These are phyloP conservation scores for Notolabrus celidotus DNA, from an alignment of 2,797 vertebrate genomes.

Conservation along the genomic window DNA sequence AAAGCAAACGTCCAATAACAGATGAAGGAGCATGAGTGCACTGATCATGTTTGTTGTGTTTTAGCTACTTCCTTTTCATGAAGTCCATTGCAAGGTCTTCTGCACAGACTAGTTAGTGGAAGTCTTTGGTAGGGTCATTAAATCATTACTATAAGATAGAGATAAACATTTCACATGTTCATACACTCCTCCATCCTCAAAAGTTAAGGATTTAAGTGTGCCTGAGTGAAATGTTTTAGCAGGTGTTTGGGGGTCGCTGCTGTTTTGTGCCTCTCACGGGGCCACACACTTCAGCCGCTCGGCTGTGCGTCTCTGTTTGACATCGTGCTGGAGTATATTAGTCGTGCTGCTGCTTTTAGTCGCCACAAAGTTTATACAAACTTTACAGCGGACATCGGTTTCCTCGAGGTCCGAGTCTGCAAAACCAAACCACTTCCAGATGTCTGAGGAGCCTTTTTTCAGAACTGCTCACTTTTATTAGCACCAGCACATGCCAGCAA, in stretches of 20 bases:
- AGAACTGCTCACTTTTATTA: constrained; percentile 3
- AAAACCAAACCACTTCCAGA: constrained; percentile 9
- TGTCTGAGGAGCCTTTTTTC: not conserved
- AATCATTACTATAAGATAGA: no score
- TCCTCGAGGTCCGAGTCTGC: constrained; percentile 1
- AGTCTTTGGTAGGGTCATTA: no score
- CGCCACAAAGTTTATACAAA: not conserved
- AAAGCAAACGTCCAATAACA: no score
- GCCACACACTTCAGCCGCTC: not conserved
- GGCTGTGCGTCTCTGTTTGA: not conserved
- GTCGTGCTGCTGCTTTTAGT: not conserved
- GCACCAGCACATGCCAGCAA: not conserved
- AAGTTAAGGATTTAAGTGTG: no score
- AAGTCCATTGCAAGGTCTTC: no score
- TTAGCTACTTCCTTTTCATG: no score
- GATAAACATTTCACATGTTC: no score
- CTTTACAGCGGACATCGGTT: constrained; percentile 7
- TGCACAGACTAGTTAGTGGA: no score
- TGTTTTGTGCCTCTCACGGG: not conserved
- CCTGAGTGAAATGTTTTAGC: not conserved
- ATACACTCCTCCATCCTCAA: no score
- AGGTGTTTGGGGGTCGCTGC: not conserved
- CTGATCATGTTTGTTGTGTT: no score
- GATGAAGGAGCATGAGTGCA: no score
- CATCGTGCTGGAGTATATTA: not conserved